Conservation (phyloP, 1,140 invertebrate genomes). For the Apis florea region DNA sequence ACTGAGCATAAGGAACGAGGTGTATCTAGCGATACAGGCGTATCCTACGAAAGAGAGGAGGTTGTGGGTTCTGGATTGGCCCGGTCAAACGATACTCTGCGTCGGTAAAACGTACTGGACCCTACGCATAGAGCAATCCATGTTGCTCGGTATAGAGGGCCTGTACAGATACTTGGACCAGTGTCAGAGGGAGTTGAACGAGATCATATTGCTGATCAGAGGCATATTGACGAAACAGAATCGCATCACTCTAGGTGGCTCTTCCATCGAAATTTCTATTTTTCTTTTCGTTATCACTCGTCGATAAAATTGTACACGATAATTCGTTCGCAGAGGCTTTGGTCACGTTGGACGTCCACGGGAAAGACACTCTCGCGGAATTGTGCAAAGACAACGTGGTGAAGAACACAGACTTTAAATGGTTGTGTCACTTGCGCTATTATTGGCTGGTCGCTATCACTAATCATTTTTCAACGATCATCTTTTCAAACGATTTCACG, state of each 20-base stretch:
- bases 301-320: too few species aligned
- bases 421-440: conserved; percentile 94
- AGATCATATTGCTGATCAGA: conserved; percentile 92
- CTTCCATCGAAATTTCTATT: not conserved
- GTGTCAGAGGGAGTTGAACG: conserved; percentile 85
- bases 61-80: conserved; percentile 92
- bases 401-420: conserved; percentile 92
- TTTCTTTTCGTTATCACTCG: too few species aligned
- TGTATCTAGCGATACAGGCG: conserved; percentile 83
- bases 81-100: conserved; percentile 93
- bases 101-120: conserved; percentile 95
- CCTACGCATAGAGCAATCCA: conserved; percentile 88
- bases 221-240: conserved; percentile 93
- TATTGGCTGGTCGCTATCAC: conserved; percentile 90
- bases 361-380: conserved; percentile 90
- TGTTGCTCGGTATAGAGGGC: conserved; percentile 80
- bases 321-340: conserved; percentile 84
- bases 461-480: too few species aligned
- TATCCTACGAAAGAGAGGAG: conserved; percentile 85
- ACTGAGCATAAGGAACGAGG: conserved; percentile 88
- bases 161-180: conserved; percentile 67
- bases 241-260: conserved; percentile 90
- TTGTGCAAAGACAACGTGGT: conserved; percentile 86
- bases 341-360: conserved; percentile 95
- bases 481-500: not conserved